Base-by-base conservation (phyloP, 2,113 vertebrate species). In the Epinephelus cyanopodus region DNA sequence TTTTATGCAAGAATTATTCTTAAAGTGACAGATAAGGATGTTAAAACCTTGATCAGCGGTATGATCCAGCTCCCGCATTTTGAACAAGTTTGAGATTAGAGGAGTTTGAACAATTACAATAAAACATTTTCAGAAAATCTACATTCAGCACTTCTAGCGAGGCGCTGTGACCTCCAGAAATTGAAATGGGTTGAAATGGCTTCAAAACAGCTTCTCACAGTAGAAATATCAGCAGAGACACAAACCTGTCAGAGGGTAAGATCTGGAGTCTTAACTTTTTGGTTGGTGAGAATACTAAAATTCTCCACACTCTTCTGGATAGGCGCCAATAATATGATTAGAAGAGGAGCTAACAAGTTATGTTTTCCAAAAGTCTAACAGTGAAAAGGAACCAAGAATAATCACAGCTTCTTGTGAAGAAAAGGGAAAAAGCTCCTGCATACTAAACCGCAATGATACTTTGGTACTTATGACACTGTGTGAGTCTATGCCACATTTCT, bases 181-280 rank as follows among this genome's bases (percentile, higher is more conserved):
- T 18, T 45, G 29, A 81, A 79, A 71, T 71, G 60, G 37, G 33
- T 61, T 61, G 61, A 83, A 78, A 73, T 74, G 72, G 71, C 58
- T 77, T 80, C 48, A 60, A 72, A 88, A 75, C 57, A 18, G 29
- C 66, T 77, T 50, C 63, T 80, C 64, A 37, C 42, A 67, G 84
- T 3, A 39, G 64, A 75, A 69, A 56, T 60, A 70, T 80, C 53
- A 83, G 45, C 56, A 37, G 69, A 80, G 77, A 70, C 63, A 70
- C 23, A 74, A 81, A 75, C 39, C 73, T 81, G 76, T 91, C 79
- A 74, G 13, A 52, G 42, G 25, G 63, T 37, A 71, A 60, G 42
- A 75, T 81, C 83, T 83, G 52, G 45, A 84, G 79, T 65, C 65
- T 72, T 76, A 70, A 52, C 23, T 8, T 69, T 71, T 67, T 25